A percentile compares a stretch with the other conserved stretches of the same genome.
These are phyloP conservation scores for Epicampocera succincta DNA, from an alignment of 2,888 invertebrate species.

Conservation along the genomic window DNA sequence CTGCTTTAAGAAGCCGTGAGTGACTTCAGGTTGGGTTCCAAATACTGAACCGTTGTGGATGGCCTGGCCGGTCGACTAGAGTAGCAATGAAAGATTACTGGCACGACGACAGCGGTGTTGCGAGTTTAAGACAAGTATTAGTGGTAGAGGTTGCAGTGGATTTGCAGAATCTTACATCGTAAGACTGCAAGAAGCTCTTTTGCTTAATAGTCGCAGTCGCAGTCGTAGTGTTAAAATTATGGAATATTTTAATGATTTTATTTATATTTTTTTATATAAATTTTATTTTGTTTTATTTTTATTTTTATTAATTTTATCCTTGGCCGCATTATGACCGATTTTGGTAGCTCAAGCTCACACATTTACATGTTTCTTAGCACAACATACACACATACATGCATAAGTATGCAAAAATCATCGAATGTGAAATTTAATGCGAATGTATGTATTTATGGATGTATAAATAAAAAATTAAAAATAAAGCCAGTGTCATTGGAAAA, in stretches of 20 bases:
- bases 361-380: not conserved
- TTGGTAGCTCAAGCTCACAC: conserved; percentile 68
- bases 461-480: conserved; percentile 6
- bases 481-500: conserved; percentile 37
- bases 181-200: not conserved
- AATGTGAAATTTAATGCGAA: conserved; percentile 13
- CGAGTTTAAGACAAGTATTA: conserved; percentile 2
- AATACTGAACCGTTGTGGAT: conserved; percentile 13
- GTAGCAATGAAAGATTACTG: not conserved
- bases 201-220: not conserved
- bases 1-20: conserved; percentile 3
- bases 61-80: conserved; percentile 18
- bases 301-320: conserved; percentile 68
- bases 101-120: not conserved
- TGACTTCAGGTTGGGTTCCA: not conserved
- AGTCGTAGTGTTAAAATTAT: conserved; percentile 7
- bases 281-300: conserved; percentile 6
- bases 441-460: too few relatives aligned
- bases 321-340: conserved; percentile 71
- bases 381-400: too few relatives aligned
- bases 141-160: conserved; percentile 21
- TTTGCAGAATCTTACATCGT: conserved; percentile 1
- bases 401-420: conserved; percentile 31
- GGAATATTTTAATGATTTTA: conserved; percentile 33
- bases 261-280: conserved; percentile 27